Evolutionary conservation across 2,888 invertebrate species (phyloP).

Genomic region (Automeris io): DNA sequence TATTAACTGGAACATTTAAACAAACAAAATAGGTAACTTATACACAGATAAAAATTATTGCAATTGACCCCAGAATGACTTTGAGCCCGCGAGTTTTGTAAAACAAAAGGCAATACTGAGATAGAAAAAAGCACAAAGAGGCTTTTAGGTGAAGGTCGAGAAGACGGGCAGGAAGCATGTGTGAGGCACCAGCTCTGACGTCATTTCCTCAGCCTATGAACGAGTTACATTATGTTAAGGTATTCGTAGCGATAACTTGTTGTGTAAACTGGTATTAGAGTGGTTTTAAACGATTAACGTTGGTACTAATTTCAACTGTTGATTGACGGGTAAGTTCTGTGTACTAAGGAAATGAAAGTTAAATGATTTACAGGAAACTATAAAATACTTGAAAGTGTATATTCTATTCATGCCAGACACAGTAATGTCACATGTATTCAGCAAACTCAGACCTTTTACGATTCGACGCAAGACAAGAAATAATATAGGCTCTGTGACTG

Average conservation of each 20-base stretch:
- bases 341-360: neutral
- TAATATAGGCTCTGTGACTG: no score
- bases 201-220: slow-evolving; percentile 60
- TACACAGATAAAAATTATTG: no score
- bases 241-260: slow-evolving; percentile 44
- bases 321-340: slow-evolving; percentile 23
- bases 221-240: slow-evolving; percentile 37
- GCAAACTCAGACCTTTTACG: no score
- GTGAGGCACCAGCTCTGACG: slow-evolving; percentile 47
- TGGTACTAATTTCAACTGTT: slow-evolving; percentile 30
- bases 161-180: slow-evolving; percentile 48
- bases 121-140: slow-evolving; percentile 25
- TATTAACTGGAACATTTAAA: no score
- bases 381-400: neutral
- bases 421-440: no score
- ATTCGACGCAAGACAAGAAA: no score
- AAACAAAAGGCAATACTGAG: slow-evolving; percentile 7
- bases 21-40: no score
- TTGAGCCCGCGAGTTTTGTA: neutral
- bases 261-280: slow-evolving; percentile 41
- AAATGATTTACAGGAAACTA: neutral
- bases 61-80: slow-evolving; percentile 3
- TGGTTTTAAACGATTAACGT: slow-evolving; percentile 33
- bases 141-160: slow-evolving; percentile 65
- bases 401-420: no score